Evolutionary conservation across 92 coral and sea anemone species (phyloP), one percentile per base, ranked within the genome.

Genomic region (Phenganax subtilis): DNA sequence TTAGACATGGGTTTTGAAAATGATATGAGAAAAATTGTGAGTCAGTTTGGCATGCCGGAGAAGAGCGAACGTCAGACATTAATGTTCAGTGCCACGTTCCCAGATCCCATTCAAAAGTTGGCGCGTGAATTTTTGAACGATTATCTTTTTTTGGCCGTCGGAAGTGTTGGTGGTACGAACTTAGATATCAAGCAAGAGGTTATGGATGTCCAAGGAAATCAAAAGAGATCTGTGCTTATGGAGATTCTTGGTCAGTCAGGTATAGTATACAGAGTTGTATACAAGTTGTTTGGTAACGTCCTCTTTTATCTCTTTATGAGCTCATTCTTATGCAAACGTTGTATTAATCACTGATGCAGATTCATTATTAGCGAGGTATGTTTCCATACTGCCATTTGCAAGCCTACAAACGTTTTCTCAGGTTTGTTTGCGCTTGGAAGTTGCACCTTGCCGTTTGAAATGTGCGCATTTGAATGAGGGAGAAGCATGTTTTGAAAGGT

Each of bases 71-170:
- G 98, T 7, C 97, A 91, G 84, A 93, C 98, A 6, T 84, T 93
- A 25, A 93, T 93, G 98, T 93, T 93, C 86, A 93, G 98, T 80
- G 98, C 98, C 2, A 93, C 98, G 6, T 93, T 93, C 80, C 98
- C 98, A 0, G 98, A 93, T 72, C 90, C 91, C 72, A 93, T 93
- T 55, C 98, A 93, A 76, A 87, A 89, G 44, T 78, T 93, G 59
- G 98, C 98, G 1, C 88, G 92, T 7, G 98, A 93, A 80, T 93
- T 93, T 80, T 80, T 93, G 63, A 93, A 92, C 1, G 90, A 90
- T 47, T 93, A 91, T 67, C 86, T 93, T 12, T 93, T 91, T 83
- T 82, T 92, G 16, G 97, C 92, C 8, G 98, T 93, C 14, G 98
- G 98, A 10, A 89, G 92, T 31, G 91, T 93, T 47, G 98, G 98